Percentiles rank a stretch among this genome's conserved stretches.
phyloP scores from a whole-genome alignment of 2,888 invertebrate genomes.

The Odontocerum albicorne region DNA sequence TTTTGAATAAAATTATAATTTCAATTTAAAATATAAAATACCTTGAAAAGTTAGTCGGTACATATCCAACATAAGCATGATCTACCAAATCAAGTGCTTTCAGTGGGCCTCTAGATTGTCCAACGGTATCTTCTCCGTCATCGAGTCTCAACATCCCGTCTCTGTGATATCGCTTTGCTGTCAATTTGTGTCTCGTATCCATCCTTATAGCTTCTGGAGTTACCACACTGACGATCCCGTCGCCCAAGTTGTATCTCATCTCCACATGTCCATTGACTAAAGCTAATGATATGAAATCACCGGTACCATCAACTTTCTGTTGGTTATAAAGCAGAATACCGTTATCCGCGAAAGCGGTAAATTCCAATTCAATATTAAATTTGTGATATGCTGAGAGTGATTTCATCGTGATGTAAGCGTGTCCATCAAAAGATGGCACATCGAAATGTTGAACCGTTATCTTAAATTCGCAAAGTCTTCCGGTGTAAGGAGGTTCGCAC shows the following conservation, averaged over 20 bases:
- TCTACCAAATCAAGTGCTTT: slow-evolving; percentile 81
- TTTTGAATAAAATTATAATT: too few relatives aligned
- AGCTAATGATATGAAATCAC: slow-evolving; percentile 84
- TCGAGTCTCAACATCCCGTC: slow-evolving; percentile 84
- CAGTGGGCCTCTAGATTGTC: slow-evolving; percentile 77
- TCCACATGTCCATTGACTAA: slow-evolving; percentile 80
- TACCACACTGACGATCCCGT: slow-evolving; percentile 73
- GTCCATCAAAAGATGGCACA: slow-evolving; percentile 81
- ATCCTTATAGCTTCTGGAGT: slow-evolving; percentile 75
- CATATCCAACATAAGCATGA: slow-evolving; percentile 78
- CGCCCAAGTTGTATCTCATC: slow-evolving; percentile 83
- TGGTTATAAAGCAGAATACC: slow-evolving; percentile 86
- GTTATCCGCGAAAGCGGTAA: slow-evolving; percentile 78
- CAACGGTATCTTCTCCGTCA: slow-evolving; percentile 76
- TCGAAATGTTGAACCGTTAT: slow-evolving; percentile 63
- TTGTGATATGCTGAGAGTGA: slow-evolving; percentile 81
- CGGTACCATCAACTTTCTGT: slow-evolving; percentile 78
- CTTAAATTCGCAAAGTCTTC: slow-evolving; percentile 71
- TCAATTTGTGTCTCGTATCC: slow-evolving; percentile 75
- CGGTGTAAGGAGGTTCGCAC: slow-evolving; percentile 70
- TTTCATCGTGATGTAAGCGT: slow-evolving; percentile 75
- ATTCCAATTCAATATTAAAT: slow-evolving; percentile 83
- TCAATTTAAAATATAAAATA: too few relatives aligned
- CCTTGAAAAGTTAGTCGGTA: slow-evolving; percentile 77
- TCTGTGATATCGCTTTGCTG: slow-evolving; percentile 79